Conservation (phyloP, 2,797 vertebrate species). For the Eurystomus glaucurus region DNA sequence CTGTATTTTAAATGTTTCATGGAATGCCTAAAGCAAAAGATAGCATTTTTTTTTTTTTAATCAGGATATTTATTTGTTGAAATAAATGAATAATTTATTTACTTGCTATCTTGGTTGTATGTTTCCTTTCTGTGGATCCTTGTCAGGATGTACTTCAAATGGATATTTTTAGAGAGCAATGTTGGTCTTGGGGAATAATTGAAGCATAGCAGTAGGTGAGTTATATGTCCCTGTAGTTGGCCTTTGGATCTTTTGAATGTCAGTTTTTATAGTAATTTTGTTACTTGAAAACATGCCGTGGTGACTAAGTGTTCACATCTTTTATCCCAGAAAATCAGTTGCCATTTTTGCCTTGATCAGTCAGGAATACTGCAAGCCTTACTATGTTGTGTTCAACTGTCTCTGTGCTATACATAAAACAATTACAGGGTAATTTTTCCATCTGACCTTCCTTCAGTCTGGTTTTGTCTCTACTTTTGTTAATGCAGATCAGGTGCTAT, state of each 20-base stretch:
- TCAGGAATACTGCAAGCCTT: constrained; percentile 67
- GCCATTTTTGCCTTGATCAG: constrained; percentile 55
- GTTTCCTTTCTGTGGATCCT: constrained; percentile 73
- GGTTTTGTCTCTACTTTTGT: constrained; percentile 57
- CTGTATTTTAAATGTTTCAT: constrained; percentile 46
- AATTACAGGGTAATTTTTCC: constrained; percentile 38
- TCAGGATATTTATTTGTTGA: constrained; percentile 53
- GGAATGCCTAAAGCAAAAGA: constrained; percentile 57
- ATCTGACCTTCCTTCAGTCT: constrained; percentile 50
- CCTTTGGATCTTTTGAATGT: constrained; percentile 71
- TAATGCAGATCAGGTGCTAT: constrained; percentile 49
- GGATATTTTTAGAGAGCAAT: constrained; percentile 76
- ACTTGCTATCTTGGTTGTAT: constrained; percentile 75
- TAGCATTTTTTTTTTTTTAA: constrained; percentile 45
- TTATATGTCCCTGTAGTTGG: constrained; percentile 74
- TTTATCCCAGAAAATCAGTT: constrained; percentile 57
- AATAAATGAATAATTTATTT: constrained; percentile 75
- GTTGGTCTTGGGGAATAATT: constrained; percentile 75
- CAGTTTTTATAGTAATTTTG: constrained; percentile 58
- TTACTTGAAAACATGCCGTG: constrained; percentile 68
- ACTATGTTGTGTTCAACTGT: constrained; percentile 66
- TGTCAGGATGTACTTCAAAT: constrained; percentile 77
- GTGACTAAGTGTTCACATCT: constrained; percentile 69
- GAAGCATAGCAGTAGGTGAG: constrained; percentile 76
- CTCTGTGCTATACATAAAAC: neutral